A percentile compares a stretch with the other conserved stretches of the same genome.
Conservation (phyloP, 2,113 vertebrate species). For the rat (Rattus norvegicus) region DNA sequence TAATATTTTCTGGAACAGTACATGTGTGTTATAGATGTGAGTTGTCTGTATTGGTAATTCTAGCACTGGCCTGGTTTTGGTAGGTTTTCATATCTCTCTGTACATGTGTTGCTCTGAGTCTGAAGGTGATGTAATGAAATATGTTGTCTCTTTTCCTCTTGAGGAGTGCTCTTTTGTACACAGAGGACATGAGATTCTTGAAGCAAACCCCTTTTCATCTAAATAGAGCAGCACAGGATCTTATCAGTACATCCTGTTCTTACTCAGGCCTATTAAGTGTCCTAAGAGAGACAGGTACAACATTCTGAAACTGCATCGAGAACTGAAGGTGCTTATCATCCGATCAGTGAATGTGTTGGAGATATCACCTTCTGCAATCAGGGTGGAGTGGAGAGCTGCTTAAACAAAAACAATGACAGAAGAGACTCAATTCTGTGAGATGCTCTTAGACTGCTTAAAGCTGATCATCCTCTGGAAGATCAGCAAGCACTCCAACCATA, state of each 20-base stretch:
- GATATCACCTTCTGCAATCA: background rate
- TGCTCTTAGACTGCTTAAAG: background rate
- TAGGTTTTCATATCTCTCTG: constrained; percentile 30
- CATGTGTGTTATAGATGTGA: background rate
- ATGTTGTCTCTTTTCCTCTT: background rate
- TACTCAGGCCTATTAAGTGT: constrained; percentile 42
- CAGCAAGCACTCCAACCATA: too few species aligned
- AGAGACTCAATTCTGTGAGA: background rate
- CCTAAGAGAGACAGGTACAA: background rate
- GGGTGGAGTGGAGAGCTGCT: background rate
- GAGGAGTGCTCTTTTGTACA: background rate
- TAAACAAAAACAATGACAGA: background rate
- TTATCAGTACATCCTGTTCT: background rate
- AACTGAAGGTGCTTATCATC: constrained; percentile 31
- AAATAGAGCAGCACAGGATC: background rate
- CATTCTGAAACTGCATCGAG: background rate
- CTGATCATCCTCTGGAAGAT: background rate
- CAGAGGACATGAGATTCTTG: constrained; percentile 45
- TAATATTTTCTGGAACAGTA: background rate
- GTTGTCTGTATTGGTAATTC: background rate
- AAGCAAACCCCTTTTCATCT: constrained; percentile 34
- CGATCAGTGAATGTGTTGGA: background rate
- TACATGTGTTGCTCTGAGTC: background rate
- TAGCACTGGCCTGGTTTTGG: background rate
- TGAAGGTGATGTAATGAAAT: constrained; percentile 49